Evolutionary conservation across 2,113 vertebrate genomes (phyloP), one percentile per base, ranked within the genome.

Genomic region (Antennarius striatus): DNA sequence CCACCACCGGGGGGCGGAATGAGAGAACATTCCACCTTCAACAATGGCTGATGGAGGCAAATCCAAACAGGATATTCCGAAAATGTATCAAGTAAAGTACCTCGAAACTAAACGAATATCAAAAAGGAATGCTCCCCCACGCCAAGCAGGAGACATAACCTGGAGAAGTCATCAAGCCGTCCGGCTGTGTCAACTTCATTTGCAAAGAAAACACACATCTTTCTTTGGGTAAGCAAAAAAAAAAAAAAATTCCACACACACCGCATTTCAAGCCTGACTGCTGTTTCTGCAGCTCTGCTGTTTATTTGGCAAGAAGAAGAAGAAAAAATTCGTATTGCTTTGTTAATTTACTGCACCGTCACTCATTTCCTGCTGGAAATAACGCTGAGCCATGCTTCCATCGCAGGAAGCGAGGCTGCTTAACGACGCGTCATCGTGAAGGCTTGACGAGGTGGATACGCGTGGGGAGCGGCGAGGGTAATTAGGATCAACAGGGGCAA

Each of bases 201-300:
- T 66, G 56, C 77, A 73, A 71, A 78, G 61, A 75, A 57, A 73
- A 79, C 69, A 57, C 73, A 71, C 75, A 77, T 76, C 71, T 66
- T 36, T 69, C 54, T 81, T 71, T 72, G 76, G 46, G 30, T 56
- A 74, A 74, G 71, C 69, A 45, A 71, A 74, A 54, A 36, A 36
- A 36, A 36, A 36, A 36, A 36, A 36, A 36, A 36, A 36, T 2
- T 5, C 4, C 32, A 36, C 16, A 69, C 53, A 39, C 67, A 59
- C 22, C 29, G 16, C 63, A 63, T 73, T 57, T 77, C 63, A 64
- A 73, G 70, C 45, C 54, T 7, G 32, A 36, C 32, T 64, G 64
- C 66, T 65, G 54, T 54, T 55, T 40, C 45, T 10, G 10, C 2
- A 2, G 16, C 22, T 54, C 39, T 0, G 16, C n/a, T 12, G 56